Evolutionary conservation across 1,140 invertebrate genomes (phyloP), one percentile per base, ranked within the genome.

Genomic region (Cydia pomonella): DNA sequence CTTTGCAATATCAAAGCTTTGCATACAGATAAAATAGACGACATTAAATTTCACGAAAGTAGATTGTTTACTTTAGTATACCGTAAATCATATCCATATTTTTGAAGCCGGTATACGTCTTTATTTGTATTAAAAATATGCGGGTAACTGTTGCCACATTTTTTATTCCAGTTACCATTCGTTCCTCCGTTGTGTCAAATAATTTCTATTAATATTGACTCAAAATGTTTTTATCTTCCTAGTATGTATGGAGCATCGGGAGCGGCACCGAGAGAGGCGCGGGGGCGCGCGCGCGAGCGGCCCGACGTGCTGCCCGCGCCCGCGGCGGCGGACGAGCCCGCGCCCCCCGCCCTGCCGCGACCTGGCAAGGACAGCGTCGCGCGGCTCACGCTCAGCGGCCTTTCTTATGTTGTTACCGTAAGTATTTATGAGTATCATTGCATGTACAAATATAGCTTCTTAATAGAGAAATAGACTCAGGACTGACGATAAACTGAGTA

Each of bases 331-430:
- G 86, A 87, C 7, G 82, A 88, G 73, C 82, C 86, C 73, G 79
- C 86, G 23, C 77, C 93, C 83, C 87, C 89, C 41, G 83, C 93
- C 53, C 91, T 90, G 63, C 82, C 93, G 75, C 87, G 90, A 74
- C 93, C 93, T 79, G 94, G 95, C 81, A 96, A 96, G 93, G 95
- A 96, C 85, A 96, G 95, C 63, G 95, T 96, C 12, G 95, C 95
- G 38, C 93, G 95, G 77, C 95, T 96, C 93, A 95, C 95, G 16
- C 93, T 96, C 69, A 94, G 94, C 25, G 95, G 95, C 73, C 91
- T 96, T 59, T 94, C 95, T 80, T 95, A 95, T 90, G 94, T 96
- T 84, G 95, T 96, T 80, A 95, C 95, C 88, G 96, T 96, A 88
- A 95, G 95, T 94, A 81, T 16, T n/a, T 53, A n/a, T 53, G 4